phyloP scores from a whole-genome alignment of 2,797 vertebrate genomes.

The Heterohyrax brucei region DNA sequence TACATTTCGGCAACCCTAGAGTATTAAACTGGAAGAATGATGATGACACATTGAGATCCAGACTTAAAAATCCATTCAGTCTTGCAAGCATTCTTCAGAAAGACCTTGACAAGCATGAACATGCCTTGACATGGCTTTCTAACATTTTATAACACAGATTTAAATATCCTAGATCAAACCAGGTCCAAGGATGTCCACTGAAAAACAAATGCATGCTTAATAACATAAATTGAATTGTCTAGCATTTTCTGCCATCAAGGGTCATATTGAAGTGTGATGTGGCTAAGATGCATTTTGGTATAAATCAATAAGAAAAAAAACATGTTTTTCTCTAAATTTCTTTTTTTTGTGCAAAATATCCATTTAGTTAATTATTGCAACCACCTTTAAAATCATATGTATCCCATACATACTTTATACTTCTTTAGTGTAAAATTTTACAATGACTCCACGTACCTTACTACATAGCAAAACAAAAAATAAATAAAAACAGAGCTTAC shows the following conservation, averaged over 20 bases:
- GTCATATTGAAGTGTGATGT: not conserved
- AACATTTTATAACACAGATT: not conserved
- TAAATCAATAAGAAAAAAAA: not conserved
- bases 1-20: slow-evolving; percentile 55
- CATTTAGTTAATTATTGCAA: not conserved
- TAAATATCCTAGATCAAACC: not conserved
- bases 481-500: not conserved
- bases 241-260: not conserved
- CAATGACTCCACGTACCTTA: not conserved
- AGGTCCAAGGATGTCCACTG: not conserved
- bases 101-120: not conserved
- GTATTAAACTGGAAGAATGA: slow-evolving; percentile 9
- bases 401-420: not conserved
- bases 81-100: not conserved
- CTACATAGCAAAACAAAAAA: not conserved
- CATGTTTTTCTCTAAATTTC: not conserved
- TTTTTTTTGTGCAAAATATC: not conserved
- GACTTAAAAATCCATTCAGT: not conserved
- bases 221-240: not conserved
- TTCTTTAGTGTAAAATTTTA: not conserved
- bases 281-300: not conserved
- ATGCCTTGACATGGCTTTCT: not conserved
- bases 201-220: not conserved
- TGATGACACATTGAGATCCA: not conserved
- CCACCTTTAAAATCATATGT: not conserved